Conservation (phyloP, 2,113 vertebrate genomes). For the Proterorhinus semilunaris region DNA sequence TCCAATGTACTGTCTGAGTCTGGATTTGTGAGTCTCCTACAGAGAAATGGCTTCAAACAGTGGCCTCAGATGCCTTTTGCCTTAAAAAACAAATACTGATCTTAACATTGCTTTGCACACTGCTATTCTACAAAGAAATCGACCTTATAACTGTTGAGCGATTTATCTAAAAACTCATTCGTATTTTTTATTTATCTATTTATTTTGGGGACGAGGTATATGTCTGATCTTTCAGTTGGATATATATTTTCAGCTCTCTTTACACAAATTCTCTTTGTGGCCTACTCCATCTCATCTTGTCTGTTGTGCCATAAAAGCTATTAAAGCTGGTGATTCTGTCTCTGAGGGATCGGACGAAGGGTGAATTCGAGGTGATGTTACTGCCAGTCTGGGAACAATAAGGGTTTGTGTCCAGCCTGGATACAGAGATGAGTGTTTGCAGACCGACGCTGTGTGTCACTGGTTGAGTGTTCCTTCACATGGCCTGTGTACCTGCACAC, state of each 20-base stretch:
- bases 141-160: too few species aligned
- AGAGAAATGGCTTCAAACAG: not conserved
- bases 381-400: constrained; percentile 10
- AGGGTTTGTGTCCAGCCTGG: constrained; percentile 21
- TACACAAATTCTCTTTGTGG: not conserved
- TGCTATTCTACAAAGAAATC: not conserved
- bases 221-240: not conserved
- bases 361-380: constrained; percentile 22
- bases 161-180: too few species aligned
- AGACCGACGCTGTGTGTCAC: constrained; percentile 19
- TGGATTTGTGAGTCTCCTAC: not conserved
- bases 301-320: not conserved
- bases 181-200: too few species aligned
- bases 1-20: constrained; percentile 3
- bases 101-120: not conserved
- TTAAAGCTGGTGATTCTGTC: not conserved
- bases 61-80: not conserved
- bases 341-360: constrained; percentile 5
- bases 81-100: not conserved
- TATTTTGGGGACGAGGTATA: not conserved
- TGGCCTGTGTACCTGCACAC: constrained; percentile 13
- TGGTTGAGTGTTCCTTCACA: constrained; percentile 21
- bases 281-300: not conserved
- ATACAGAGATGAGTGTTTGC: constrained; percentile 24
- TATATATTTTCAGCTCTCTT: not conserved